Conservation (phyloP, 2,113 vertebrate species). For the Varanus komodoensis region DNA sequence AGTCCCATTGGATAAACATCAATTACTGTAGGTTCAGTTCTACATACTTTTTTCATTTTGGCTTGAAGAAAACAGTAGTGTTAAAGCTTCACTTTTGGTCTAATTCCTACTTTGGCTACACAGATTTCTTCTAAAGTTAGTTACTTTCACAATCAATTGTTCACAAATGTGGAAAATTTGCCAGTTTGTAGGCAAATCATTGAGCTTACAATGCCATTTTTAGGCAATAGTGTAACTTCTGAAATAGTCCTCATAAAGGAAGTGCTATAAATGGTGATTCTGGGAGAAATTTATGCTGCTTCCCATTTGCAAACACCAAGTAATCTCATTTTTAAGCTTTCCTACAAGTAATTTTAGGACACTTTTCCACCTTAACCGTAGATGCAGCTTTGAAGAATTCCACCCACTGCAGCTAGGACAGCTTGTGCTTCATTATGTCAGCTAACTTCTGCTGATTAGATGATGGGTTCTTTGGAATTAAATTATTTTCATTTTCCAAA, state of each 20-base stretch:
- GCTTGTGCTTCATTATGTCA: constrained; percentile 3
- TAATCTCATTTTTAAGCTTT: neutral
- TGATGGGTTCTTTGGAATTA: constrained; percentile 3
- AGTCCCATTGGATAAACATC: neutral
- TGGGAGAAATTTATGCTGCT: neutral
- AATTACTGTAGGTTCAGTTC: neutral
- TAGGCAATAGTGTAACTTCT: neutral
- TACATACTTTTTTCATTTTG: neutral
- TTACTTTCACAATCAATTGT: neutral
- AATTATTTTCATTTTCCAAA: neutral
- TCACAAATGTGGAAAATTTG: neutral
- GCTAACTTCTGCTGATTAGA: neutral
- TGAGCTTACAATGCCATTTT: neutral
- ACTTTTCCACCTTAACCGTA: too few relatives aligned
- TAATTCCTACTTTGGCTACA: neutral
- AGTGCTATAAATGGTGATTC: neutral
- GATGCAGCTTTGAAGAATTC: neutral
- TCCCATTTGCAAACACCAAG: neutral
- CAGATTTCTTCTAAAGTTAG: neutral
- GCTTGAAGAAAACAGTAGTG: neutral
- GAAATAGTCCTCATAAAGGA: neutral
- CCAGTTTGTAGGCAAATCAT: too few relatives aligned
- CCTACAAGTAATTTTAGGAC: neutral
- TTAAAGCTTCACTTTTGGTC: neutral
- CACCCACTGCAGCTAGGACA: neutral